phyloP scores from a whole-genome alignment of 2,113 vertebrate genomes.

The Lepus timidus region DNA sequence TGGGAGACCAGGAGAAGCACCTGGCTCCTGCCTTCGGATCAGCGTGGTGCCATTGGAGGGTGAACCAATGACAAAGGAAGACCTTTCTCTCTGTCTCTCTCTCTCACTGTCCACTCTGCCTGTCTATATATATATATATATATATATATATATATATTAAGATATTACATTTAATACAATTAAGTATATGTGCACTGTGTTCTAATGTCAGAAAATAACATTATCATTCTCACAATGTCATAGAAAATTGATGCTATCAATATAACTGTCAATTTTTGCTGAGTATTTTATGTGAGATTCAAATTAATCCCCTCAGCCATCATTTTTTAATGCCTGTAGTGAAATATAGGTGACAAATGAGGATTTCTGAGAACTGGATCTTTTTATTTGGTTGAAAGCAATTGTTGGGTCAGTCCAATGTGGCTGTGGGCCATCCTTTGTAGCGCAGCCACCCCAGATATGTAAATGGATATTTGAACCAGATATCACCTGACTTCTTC shows the following conservation, averaged over 20 bases:
- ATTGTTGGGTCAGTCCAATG: neutral
- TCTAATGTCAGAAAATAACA: neutral
- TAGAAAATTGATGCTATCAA: neutral
- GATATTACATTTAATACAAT: neutral
- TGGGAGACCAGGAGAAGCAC: too few relatives aligned
- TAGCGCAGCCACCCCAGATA: neutral
- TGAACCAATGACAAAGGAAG: too few relatives aligned
- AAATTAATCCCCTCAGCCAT: neutral
- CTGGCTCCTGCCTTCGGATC: too few relatives aligned
- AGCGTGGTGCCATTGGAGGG: too few relatives aligned
- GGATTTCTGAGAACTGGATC: neutral
- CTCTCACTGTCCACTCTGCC: too few relatives aligned
- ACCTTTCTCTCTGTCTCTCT: too few relatives aligned
- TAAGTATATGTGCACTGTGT: neutral
- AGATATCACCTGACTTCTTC: neutral
- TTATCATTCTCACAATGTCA: neutral
- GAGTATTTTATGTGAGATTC: neutral
- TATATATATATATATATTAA: neutral
- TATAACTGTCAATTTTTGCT: neutral
- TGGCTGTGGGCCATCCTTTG: neutral
- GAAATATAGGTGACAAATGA: neutral
- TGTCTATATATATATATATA: too few relatives aligned
- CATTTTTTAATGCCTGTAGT: neutral
- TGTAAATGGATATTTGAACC: neutral
- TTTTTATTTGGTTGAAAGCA: neutral